A percentile compares a stretch with the other conserved stretches of the same genome.
These are phyloP conservation scores for Neodiprion pinetum DNA, from an alignment of 1,140 invertebrate genomes.

Conservation along the genomic window DNA sequence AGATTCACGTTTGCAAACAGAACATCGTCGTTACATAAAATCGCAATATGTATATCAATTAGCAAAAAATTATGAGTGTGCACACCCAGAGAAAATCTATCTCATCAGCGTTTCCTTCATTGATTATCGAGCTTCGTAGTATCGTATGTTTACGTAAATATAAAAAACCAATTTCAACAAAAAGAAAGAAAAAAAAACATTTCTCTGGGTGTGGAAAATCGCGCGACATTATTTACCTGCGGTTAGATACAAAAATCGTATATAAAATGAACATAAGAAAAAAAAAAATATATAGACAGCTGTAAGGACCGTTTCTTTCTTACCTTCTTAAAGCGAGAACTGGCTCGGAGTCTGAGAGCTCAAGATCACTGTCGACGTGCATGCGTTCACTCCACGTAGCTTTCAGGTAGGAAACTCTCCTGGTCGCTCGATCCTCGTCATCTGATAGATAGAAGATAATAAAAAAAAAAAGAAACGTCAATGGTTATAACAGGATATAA, in stretches of 20 bases:
- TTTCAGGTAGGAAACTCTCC: constrained; percentile 89
- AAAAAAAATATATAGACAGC: not conserved
- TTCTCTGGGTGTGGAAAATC: no score
- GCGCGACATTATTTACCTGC: no score
- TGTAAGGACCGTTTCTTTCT: constrained; percentile 13
- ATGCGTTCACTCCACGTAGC: constrained; percentile 80
- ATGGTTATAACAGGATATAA: constrained; percentile 21
- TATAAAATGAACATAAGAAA: not conserved
- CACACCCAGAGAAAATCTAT: constrained; percentile 10
- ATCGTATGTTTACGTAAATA: not conserved
- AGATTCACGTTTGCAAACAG: no score
- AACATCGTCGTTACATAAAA: no score
- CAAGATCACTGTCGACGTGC: constrained; percentile 72
- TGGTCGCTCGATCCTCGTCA: constrained; percentile 83
- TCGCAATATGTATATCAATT: no score
- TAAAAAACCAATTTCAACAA: not conserved
- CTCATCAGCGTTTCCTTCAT: not conserved
- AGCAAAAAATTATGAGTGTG: no score
- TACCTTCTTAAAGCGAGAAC: constrained; percentile 69
- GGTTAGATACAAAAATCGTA: no score
- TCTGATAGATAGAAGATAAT: constrained; percentile 47
- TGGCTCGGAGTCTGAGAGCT: constrained; percentile 69
- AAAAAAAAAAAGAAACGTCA: constrained; percentile 35
- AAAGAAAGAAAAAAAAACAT: no score
- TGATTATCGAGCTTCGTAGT: not conserved